phyloP scores from a whole-genome alignment of 2,113 vertebrate genomes.

The Poeciliopsis turrubarensis region DNA sequence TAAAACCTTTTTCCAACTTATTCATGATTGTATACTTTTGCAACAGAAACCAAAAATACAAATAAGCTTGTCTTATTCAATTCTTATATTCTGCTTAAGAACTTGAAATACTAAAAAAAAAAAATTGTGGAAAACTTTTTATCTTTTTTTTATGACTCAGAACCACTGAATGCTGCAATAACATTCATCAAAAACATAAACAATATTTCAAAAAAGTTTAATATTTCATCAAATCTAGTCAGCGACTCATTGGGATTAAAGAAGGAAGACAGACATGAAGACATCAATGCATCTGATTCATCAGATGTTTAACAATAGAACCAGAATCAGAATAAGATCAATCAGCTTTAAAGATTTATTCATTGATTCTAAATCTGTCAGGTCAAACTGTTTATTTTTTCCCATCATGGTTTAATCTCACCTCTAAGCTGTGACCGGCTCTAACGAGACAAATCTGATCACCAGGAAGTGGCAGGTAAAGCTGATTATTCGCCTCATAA shows the following conservation, averaged over 20 bases:
- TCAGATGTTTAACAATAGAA: neutral
- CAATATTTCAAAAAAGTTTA: too few species aligned
- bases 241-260: constrained; percentile 48
- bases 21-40: too few species aligned
- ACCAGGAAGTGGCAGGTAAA: constrained; percentile 58
- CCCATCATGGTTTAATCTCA: neutral
- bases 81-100: too few species aligned
- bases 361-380: neutral
- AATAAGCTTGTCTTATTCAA: too few species aligned
- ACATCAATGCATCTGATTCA: constrained; percentile 2
- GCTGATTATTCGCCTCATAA: constrained; percentile 43
- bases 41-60: too few species aligned
- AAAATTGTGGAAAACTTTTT: too few species aligned
- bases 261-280: neutral
- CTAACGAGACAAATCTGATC: constrained; percentile 47
- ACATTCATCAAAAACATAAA: too few species aligned
- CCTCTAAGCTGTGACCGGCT: constrained; percentile 20
- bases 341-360: neutral
- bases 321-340: neutral
- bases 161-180: too few species aligned
- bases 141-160: too few species aligned
- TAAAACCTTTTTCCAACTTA: too few species aligned
- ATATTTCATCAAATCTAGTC: neutral
- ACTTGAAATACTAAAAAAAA: too few species aligned
- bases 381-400: neutral